Base-by-base conservation (phyloP, 2,113 vertebrate species). In the Tupaia tana region DNA sequence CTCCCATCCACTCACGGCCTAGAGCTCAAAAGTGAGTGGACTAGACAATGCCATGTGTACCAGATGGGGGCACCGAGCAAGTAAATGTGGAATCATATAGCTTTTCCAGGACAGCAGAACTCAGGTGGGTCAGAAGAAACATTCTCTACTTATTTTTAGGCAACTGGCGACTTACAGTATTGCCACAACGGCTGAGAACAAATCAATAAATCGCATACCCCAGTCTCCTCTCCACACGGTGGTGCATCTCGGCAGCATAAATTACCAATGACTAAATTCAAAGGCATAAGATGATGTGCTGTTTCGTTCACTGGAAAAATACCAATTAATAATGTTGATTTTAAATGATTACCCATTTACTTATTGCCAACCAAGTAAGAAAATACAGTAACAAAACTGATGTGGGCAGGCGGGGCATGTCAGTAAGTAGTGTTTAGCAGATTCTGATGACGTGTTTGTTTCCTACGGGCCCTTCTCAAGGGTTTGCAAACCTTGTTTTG, bases 251-350 rank as follows among this genome's bases (percentile, higher is more conserved):
- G 6, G 61, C 63, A 84, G 67, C 64, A 73, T 19, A 69, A 24
- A 58, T 93, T 31, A 31, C 16, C 67, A 75, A 73, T 63, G 19
- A 80, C 56, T 8, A 78, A 64, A 95, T 24, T 34, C 56, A 59
- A 81, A 91, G 93, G 78, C 74, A 92, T 34, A 43, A 89, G 19
- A 52, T 79, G 78, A 91, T 91, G 92, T 80, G 87, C 52, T 54
- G 59, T 52, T 94, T 79, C 31, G 56, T 29, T 82, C 73, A 90
- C 73, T 0, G 0, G 34, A 88, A 77, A 71, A 75, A 91, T 80
- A 87, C 82, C 25, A 97, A 66, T 31, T 85, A 73, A 25, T 19
- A 95, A 95, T 91, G 87, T 94, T 89, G 59, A 54, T 67, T 91
- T 87, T 70, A 96, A 75, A 88, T 78, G 64, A 58, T 95, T 31